Conservation (phyloP, 1,140 invertebrate genomes). For the Solen grandis region DNA sequence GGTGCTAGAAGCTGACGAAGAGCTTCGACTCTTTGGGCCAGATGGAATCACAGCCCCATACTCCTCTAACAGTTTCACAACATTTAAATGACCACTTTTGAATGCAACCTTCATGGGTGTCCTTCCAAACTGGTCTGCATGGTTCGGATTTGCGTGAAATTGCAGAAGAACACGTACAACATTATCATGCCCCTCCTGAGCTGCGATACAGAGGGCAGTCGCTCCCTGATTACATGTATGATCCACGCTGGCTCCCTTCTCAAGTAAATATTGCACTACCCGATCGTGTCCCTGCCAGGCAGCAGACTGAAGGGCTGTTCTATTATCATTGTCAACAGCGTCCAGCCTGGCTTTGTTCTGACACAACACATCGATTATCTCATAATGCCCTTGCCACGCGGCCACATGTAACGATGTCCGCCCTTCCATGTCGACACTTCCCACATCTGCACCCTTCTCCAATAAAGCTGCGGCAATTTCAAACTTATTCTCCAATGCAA, state of each 20-base stretch:
- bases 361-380: conserved; percentile 93
- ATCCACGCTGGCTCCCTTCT: conserved; percentile 87
- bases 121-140: conserved; percentile 94
- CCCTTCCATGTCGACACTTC: conserved; percentile 94
- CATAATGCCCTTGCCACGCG: conserved; percentile 94
- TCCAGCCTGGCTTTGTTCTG: conserved; percentile 90
- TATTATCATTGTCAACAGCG: conserved; percentile 92
- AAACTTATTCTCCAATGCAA: conserved; percentile 94
- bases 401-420: conserved; percentile 95
- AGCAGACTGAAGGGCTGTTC: conserved; percentile 96
- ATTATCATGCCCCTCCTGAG: conserved; percentile 96
- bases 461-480: conserved; percentile 88
- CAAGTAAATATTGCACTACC: conserved; percentile 88
- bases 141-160: conserved; percentile 94
- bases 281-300: conserved; percentile 95
- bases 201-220: conserved; percentile 94
- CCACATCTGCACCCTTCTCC: conserved; percentile 87
- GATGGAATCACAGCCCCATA: conserved; percentile 72
- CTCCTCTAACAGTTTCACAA: conserved; percentile 85
- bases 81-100: conserved; percentile 88
- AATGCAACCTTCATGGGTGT: conserved; percentile 89
- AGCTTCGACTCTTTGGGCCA: conserved; percentile 68
- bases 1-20: conserved; percentile 69
- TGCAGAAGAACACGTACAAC: conserved; percentile 92
- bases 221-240: conserved; percentile 97